phyloP scores from a whole-genome alignment of 2,888 invertebrate genomes.

The Glaucopsyche alexis region DNA sequence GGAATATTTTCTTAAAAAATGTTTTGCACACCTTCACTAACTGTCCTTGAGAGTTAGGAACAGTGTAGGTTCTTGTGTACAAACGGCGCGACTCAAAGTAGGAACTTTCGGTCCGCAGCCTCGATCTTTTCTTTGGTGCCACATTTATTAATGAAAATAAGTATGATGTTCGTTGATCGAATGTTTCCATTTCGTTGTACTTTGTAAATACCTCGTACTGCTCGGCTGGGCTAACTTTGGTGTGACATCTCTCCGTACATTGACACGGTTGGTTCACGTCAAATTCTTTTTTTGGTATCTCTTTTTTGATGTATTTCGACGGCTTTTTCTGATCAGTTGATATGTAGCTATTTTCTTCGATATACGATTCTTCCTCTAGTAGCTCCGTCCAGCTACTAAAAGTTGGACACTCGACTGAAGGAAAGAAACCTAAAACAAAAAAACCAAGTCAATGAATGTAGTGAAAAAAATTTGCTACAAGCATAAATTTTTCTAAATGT shows the following conservation, averaged over 20 bases:
- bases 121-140: neutral
- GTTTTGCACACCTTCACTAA: slow-evolving; percentile 2
- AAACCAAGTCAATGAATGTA: neutral
- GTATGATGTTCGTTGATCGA: neutral
- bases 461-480: neutral
- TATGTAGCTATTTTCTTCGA: neutral
- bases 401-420: slow-evolving; percentile 1
- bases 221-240: neutral
- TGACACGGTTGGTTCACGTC: neutral
- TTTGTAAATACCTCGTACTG: neutral
- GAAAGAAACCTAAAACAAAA: slow-evolving; percentile 7
- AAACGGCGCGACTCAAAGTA: neutral
- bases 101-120: neutral
- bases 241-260: neutral
- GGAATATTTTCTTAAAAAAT: slow-evolving; percentile 19
- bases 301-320: slow-evolving; percentile 3
- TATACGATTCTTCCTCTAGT: neutral
- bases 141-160: neutral
- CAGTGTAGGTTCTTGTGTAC: neutral
- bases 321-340: neutral
- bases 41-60: neutral
- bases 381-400: slow-evolving; percentile 5
- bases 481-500: neutral
- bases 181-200: slow-evolving; percentile 7
- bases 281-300: neutral